Evolutionary conservation across 2,888 invertebrate genomes (phyloP), one percentile per base, ranked within the genome.

Genomic region (Eristalis intricaria): DNA sequence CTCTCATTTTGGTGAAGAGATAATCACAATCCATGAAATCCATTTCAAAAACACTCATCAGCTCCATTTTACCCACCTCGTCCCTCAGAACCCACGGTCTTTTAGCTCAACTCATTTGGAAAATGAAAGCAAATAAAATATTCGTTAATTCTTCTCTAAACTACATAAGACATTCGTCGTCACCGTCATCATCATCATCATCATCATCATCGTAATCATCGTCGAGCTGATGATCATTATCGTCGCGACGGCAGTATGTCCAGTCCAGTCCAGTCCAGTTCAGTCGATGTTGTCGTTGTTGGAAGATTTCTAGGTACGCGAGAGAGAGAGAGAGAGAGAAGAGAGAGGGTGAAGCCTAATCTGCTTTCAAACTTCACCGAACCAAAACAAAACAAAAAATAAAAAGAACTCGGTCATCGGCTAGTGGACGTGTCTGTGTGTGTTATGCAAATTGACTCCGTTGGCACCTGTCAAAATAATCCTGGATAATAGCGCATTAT

Each of bases 41-140:
- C 75, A 83, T 87, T 87, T 87, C 86, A 79, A 79, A 83, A 86
- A 87, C 83, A 87, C 79, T 87, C 86, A 83, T 84, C 83, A 76
- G 60, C 63, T 66, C 50, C 40, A 50, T 60, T 61, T 73, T 38
- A 5, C 50, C 61, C 50, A 29, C 35, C 35, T n/a, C 56, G 2
- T 1, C 15, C 19, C 15, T n/a, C 22, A 10, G 10, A 15, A 29
- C 15, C 61, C 76, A 22, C 32, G 43, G 43, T 43, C 43, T 43
- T 43, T 82, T 73, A 40, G 40, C 69, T 70, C 70, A 75, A 83
- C 79, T 87, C 86, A 87, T 79, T 87, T 84, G 86, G 86, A 87
- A 87, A 87, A 87, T 87, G 86, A 86, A 86, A 86, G 83, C 82
- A 82, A 82, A 86, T 86, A 86, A 77, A 86, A 86, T 83, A 73